Conservation (phyloP, 2,888 invertebrate genomes). For the Ashinkailepas kermadecensis region DNA sequence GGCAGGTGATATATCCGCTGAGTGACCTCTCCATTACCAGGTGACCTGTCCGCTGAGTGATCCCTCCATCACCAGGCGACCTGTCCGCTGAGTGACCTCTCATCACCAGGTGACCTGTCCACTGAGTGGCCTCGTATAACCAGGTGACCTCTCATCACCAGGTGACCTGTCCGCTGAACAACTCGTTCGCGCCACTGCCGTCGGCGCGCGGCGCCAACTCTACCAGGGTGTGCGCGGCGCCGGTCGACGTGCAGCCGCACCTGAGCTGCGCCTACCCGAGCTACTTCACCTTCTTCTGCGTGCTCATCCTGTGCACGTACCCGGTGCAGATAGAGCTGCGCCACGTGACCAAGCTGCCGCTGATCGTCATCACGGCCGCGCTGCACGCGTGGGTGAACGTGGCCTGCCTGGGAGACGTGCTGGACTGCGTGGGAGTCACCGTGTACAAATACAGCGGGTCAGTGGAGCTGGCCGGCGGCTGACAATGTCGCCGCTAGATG, state of each 20-base stretch:
- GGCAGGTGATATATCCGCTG: too few species aligned
- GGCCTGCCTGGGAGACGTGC: slow-evolving; percentile 7
- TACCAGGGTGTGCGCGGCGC: background rate
- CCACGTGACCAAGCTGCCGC: slow-evolving; percentile 57
- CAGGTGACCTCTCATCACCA: background rate
- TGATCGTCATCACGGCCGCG: slow-evolving; percentile 55
- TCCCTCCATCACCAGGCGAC: too few species aligned
- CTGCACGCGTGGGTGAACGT: slow-evolving; percentile 21
- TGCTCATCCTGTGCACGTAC: slow-evolving; percentile 59
- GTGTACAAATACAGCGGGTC: slow-evolving; percentile 18
- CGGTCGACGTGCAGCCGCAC: background rate
- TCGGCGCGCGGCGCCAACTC: background rate
- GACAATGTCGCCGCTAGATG: too few species aligned
- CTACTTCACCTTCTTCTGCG: slow-evolving; percentile 63
- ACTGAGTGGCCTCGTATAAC: too few species aligned
- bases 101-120: too few species aligned
- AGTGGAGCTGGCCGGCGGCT: background rate
- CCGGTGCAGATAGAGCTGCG: slow-evolving; percentile 64
- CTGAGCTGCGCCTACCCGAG: slow-evolving; percentile 57
- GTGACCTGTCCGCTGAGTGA: too few species aligned
- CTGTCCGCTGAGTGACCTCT: too few species aligned
- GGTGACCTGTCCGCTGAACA: background rate
- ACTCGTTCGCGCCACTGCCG: background rate
- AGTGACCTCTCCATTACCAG: too few species aligned
- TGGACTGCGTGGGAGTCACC: slow-evolving; percentile 21